phyloP scores from a whole-genome alignment of 2,888 invertebrate genomes.

The Caenorhabditis sp. region DNA sequence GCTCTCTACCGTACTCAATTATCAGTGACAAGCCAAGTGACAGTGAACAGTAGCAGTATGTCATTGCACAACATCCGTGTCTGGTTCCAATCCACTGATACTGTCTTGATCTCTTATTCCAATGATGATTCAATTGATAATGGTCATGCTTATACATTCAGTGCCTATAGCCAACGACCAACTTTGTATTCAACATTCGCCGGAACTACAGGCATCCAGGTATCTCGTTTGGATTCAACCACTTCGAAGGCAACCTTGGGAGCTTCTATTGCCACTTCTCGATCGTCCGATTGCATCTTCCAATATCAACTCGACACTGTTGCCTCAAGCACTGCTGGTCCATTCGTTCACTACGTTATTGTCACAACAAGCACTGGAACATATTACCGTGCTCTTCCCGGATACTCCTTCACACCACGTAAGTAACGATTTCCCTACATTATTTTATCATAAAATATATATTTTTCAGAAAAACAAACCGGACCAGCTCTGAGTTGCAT shows the following conservation, averaged over 20 bases:
- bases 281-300: constrained; percentile 20
- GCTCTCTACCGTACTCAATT: constrained; percentile 13
- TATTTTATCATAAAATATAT: no score
- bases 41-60: constrained; percentile 11
- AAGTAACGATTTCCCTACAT: no score
- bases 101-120: constrained; percentile 31
- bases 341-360: constrained; percentile 26
- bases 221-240: constrained; percentile 13
- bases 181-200: constrained; percentile 25
- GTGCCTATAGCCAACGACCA: constrained; percentile 22
- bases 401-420: constrained; percentile 32
- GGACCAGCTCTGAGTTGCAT: constrained; percentile 25
- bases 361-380: constrained; percentile 4
- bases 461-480: constrained; percentile 11
- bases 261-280: constrained; percentile 4
- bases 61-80: constrained; percentile 33
- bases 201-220: constrained; percentile 4
- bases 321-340: constrained; percentile 20
- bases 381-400: constrained; percentile 27
- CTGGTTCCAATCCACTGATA: constrained; percentile 29
- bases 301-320: constrained; percentile 17
- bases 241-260: constrained; percentile 8
- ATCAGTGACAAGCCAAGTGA: constrained; percentile 12
- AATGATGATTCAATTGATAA: constrained; percentile 33
- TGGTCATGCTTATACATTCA: constrained; percentile 35